phyloP scores from a whole-genome alignment of 92 coral and sea anemone species.

The Epizoanthus stellaris region DNA sequence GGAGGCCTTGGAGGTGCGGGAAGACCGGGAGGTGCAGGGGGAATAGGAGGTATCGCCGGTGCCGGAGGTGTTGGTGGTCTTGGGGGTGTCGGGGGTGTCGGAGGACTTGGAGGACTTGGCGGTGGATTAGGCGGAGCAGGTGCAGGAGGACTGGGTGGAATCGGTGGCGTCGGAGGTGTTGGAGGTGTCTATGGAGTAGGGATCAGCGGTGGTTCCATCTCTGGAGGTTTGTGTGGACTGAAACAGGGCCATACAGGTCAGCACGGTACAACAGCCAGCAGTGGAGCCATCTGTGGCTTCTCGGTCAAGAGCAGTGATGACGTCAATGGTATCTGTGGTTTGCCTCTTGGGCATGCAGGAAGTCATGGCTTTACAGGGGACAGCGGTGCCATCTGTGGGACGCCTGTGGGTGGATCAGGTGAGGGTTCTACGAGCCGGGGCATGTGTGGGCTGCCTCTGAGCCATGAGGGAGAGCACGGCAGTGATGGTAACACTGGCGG shows the following conservation, averaged over 20 bases:
- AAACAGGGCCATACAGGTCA: constrained; percentile 8
- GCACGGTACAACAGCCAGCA: constrained; percentile 5
- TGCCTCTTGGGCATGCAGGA: neutral
- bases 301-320: neutral
- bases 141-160: no score
- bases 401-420: neutral
- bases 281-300: constrained; percentile 12
- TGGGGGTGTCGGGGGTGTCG: neutral
- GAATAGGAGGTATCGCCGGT: neutral
- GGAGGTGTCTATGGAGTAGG: constrained; percentile 15
- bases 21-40: neutral
- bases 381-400: neutral
- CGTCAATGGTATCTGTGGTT: neutral
- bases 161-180: neutral
- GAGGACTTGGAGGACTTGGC: neutral
- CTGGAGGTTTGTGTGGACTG: constrained; percentile 9
- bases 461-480: neutral
- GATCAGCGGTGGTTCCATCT: neutral
- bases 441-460: neutral
- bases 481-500: constrained; percentile 24
- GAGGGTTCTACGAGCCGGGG: constrained; percentile 7
- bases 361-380: constrained; percentile 14
- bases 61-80: neutral
- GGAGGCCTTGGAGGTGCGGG: neutral
- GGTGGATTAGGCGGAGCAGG: neutral